phyloP scores from a whole-genome alignment of 1,140 invertebrate species.

The Meteorus sp. region DNA sequence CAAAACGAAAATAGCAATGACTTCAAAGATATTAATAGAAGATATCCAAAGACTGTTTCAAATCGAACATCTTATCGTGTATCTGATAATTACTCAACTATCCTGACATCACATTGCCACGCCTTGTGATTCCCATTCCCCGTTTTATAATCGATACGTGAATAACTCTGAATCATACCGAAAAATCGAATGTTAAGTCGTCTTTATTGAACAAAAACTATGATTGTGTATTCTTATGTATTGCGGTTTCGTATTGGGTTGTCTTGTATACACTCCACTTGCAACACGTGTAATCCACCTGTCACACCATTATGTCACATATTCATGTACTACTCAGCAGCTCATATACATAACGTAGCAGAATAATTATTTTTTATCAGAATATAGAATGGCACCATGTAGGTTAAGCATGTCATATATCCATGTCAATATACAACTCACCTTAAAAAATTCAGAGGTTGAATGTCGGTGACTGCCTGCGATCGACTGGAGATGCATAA shows the following conservation, averaged over 20 bases:
- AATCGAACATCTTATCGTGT: background rate
- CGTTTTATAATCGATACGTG: background rate
- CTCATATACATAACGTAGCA: background rate
- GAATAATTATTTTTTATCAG: background rate
- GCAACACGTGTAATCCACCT: too few species aligned
- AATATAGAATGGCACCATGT: background rate
- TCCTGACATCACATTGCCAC: background rate
- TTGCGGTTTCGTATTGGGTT: too few species aligned
- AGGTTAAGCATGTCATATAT: too few species aligned
- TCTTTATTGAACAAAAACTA: background rate
- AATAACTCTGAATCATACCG: background rate
- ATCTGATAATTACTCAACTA: background rate
- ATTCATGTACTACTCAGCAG: too few species aligned
- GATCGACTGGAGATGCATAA: background rate
- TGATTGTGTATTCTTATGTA: too few species aligned
- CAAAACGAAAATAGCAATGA: constrained; percentile 26
- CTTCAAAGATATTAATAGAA: constrained; percentile 3
- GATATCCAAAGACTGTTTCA: background rate
- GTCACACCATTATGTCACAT: too few species aligned
- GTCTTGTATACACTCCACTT: too few species aligned
- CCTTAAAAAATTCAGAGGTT: background rate
- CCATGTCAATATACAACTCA: background rate
- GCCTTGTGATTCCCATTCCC: background rate
- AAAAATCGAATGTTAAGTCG: background rate
- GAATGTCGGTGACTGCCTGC: background rate